phyloP scores from a whole-genome alignment of 2,888 invertebrate genomes.

The Oscheius sp. region DNA sequence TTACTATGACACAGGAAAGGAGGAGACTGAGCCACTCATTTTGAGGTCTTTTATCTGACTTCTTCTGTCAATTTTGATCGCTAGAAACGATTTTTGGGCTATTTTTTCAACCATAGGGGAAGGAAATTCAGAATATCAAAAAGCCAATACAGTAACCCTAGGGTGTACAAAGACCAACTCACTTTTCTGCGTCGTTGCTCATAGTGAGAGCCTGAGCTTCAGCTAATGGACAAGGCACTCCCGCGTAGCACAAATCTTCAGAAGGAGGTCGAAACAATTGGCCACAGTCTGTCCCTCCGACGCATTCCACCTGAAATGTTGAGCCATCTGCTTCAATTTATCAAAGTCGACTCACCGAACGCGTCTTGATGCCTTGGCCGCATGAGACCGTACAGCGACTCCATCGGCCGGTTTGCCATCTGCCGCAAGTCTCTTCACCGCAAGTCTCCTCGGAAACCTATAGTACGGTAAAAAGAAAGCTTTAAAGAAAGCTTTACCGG shows the following conservation, averaged over 20 bases:
- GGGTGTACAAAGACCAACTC: not conserved
- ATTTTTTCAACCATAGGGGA: no score
- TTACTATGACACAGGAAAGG: no score
- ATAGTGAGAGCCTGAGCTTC: constrained; percentile 7
- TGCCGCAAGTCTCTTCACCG: constrained; percentile 43
- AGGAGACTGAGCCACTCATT: no score
- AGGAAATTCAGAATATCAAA: no score
- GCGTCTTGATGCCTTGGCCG: constrained; percentile 51
- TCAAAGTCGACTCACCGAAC: constrained; percentile 23
- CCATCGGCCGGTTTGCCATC: constrained; percentile 55
- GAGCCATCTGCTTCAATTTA: no score
- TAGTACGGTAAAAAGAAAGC: not conserved
- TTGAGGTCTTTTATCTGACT: no score
- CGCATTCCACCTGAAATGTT: constrained; percentile 42
- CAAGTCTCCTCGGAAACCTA: constrained; percentile 45
- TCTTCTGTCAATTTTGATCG: no score
- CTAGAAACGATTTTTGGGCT: no score
- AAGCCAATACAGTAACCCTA: no score
- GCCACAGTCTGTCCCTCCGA: constrained; percentile 51
- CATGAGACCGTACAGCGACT: constrained; percentile 52
- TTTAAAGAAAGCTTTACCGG: constrained; percentile 35
- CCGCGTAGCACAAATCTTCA: constrained; percentile 47
- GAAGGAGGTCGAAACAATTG: constrained; percentile 33
- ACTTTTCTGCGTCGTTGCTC: constrained; percentile 21
- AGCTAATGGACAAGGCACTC: constrained; percentile 40